Conservation (phyloP, 1,140 invertebrate genomes). For the Amyelois transitella region DNA sequence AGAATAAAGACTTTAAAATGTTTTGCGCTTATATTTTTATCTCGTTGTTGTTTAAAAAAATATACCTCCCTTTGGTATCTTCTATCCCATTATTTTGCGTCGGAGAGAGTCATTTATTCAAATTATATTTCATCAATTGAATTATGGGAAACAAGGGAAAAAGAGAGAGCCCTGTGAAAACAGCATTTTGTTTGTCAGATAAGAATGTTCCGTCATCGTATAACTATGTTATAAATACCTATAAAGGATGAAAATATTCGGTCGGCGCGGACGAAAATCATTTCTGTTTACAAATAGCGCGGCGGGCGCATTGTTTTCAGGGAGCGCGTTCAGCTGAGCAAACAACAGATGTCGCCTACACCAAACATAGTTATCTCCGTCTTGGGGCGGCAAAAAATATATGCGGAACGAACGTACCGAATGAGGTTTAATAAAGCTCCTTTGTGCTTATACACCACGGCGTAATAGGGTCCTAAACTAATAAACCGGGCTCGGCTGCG, state of each 20-base stretch:
- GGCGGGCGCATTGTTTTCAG: conserved; percentile 26
- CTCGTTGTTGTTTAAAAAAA: not conserved
- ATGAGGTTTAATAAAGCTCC: conserved; percentile 44
- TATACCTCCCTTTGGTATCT: not conserved
- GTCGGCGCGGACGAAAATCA: conserved; percentile 30
- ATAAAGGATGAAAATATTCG: conserved; percentile 12
- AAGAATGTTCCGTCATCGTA: not conserved
- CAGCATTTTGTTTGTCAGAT: not conserved
- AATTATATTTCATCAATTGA: not conserved
- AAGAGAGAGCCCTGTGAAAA: not conserved
- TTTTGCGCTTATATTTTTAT: not conserved
- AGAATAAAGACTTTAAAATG: not conserved
- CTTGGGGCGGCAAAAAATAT: conserved; percentile 28
- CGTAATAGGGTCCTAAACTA: conserved; percentile 66
- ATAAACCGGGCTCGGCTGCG: conserved; percentile 47
- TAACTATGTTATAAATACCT: not conserved
- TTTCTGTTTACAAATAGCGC: not conserved
- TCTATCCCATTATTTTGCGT: not conserved
- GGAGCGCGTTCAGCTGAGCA: conserved; percentile 25
- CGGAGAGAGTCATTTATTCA: not conserved
- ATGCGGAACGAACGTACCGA: conserved; percentile 16
- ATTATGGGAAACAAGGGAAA: not conserved
- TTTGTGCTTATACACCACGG: conserved; percentile 44
- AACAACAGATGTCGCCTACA: conserved; percentile 32
- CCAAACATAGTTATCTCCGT: conserved; percentile 38